Conservation (phyloP, 1,140 invertebrate genomes). For the Saccostrea cuccullata region DNA sequence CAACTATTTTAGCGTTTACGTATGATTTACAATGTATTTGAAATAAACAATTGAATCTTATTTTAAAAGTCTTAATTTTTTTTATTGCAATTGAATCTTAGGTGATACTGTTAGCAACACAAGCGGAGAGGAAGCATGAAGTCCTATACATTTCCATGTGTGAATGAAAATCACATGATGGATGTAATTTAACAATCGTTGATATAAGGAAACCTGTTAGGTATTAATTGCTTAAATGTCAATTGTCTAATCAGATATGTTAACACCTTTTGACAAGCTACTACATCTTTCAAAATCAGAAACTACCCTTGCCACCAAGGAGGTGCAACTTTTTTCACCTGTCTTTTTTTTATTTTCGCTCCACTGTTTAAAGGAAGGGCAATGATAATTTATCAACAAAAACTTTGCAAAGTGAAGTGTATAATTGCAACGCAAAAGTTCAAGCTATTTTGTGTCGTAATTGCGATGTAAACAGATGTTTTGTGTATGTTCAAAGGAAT, state of each 20-base stretch:
- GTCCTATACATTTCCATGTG: no score
- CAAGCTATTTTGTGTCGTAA: not conserved
- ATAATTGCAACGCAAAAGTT: not conserved
- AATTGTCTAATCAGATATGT: not conserved
- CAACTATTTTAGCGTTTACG: no score
- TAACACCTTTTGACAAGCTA: slow-evolving; percentile 8
- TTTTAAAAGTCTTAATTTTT: not conserved
- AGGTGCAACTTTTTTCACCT: not conserved
- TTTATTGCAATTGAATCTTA: not conserved
- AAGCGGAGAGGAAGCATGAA: not conserved
- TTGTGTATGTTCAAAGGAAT: not conserved
- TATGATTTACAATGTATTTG: no score
- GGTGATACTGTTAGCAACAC: not conserved
- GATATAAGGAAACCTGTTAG: not conserved
- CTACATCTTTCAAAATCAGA: not conserved
- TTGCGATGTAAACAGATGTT: not conserved
- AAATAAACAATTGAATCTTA: no score
- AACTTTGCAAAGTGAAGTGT: not conserved
- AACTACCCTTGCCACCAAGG: not conserved
- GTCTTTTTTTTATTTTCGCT: not conserved
- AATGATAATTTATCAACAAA: not conserved
- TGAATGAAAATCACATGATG: not conserved
- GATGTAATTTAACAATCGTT: not conserved
- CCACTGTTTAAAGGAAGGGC: not conserved
- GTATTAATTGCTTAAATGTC: not conserved